These are phyloP conservation scores for Adela reaumurella DNA, from an alignment of 2,888 invertebrate genomes.

Conservation along the genomic window DNA sequence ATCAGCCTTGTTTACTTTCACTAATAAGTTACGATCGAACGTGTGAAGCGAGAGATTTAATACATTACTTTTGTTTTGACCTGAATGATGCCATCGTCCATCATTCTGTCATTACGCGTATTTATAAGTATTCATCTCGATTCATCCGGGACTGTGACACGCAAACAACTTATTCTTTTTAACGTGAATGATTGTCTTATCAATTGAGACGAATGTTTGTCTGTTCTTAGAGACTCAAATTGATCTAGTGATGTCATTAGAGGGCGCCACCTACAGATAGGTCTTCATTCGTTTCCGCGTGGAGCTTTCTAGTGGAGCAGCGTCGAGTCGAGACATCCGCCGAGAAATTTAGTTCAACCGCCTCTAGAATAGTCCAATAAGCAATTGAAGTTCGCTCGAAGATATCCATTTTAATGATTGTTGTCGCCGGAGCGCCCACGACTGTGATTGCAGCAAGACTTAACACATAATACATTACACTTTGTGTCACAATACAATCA, in stretches of 20 bases:
- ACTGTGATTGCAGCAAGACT: slow-evolving; percentile 28
- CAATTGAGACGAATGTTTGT: too few relatives aligned
- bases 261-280: too few relatives aligned
- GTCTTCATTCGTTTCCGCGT: too few relatives aligned
- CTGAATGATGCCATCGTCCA: neutral
- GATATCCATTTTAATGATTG: slow-evolving; percentile 47
- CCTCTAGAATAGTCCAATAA: slow-evolving; percentile 12
- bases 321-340: too few relatives aligned
- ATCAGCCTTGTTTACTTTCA: neutral
- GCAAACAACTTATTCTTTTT: too few relatives aligned
- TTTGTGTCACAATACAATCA: slow-evolving; percentile 59
- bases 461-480: slow-evolving; percentile 58
- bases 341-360: neutral
- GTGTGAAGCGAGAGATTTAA: neutral
- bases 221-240: too few relatives aligned
- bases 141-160: too few relatives aligned
- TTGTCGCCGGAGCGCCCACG: slow-evolving; percentile 47
- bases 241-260: too few relatives aligned
- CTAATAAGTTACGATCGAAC: neutral
- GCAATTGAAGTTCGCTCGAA: slow-evolving; percentile 42
- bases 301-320: too few relatives aligned
- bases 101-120: too few relatives aligned
- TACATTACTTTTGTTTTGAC: neutral
- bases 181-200: too few relatives aligned
- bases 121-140: too few relatives aligned